Base-by-base conservation (phyloP, 2,113 vertebrate species). In the Limanda limanda region DNA sequence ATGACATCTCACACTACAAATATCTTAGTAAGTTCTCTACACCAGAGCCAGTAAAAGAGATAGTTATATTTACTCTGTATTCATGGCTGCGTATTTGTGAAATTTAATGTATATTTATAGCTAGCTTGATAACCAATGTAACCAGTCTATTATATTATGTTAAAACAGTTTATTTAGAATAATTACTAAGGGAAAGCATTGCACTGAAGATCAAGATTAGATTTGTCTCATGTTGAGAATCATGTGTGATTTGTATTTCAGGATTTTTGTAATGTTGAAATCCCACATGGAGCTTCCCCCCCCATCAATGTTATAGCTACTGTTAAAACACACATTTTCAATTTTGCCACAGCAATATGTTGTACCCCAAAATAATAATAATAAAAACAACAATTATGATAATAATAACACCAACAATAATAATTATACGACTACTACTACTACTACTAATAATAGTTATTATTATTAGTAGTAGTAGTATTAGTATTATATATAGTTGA, bases 1-100 rank as follows among this genome's bases (percentile, higher is more conserved):
- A 54, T 13, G 62, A 45, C 57, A 74, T 23, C 48, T 47, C 68
- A 74, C 64, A 61, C 62, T 55, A 47, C 31, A 15, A 23, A 71
- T 31, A 47, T 74, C 12, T 60, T 60, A 17, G 9, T 20, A 35
- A 20, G 21, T 40, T 21, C 18, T 62, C 35, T 40, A 24, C n/a
- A 25, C 11, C 24, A 27, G 1, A 27, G 12, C 54, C 51, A 54
- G 1, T 20, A n/a, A 10, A 54, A 54, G 8, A 54, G 6, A n/a
- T n/a, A 54, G 21, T 20, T 54, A 54, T 54, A 3, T 54, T 54
- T n/a, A 24, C 23, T 56, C 21, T 54, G 7, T 6, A 54, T 54
- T 20, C 21, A 1, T 21, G 1, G 27, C 27, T 31, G 5, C 5
- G 27, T 31, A 31, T 31, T 20, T 54, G 11, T 21, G 3, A n/a